Conservation (phyloP, 2,888 invertebrate genomes). For the Rosalia funebris region DNA sequence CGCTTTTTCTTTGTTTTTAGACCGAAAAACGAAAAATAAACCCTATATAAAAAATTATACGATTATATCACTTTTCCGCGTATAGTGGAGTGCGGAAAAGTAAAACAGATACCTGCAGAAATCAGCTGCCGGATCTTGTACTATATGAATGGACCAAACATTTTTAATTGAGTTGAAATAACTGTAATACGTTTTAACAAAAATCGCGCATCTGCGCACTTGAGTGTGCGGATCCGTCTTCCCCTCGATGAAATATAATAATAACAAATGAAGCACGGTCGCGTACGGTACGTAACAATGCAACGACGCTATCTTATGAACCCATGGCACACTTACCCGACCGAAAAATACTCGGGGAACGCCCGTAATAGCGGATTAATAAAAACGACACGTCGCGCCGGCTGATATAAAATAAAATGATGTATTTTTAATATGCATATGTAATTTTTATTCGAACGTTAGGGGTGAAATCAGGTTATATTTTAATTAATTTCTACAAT, state of each 20-base stretch:
- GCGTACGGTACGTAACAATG: conserved; percentile 39
- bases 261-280: conserved; percentile 37
- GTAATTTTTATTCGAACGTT: conserved; percentile 41
- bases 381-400: conserved; percentile 22
- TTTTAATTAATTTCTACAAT: conserved; percentile 50
- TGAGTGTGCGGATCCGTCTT: conserved; percentile 28
- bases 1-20: too few species aligned
- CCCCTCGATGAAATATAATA: conserved; percentile 36
- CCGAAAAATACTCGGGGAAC: conserved; percentile 26
- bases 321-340: conserved; percentile 40
- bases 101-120: too few species aligned
- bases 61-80: too few species aligned
- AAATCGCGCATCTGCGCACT: conserved; percentile 32
- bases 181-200: conserved; percentile 11
- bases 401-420: conserved; percentile 36
- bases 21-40: too few species aligned
- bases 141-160: conserved; percentile 9
- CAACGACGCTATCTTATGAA: conserved; percentile 43
- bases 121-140: not conserved
- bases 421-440: conserved; percentile 42
- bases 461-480: conserved; percentile 48
- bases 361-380: not conserved
- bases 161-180: conserved; percentile 22
- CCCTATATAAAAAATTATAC: too few species aligned
- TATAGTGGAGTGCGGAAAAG: too few species aligned